Evolutionary conservation across 2,888 invertebrate species (phyloP), one percentile per base, ranked within the genome.

Genomic region (Ecliptopera silaceata): DNA sequence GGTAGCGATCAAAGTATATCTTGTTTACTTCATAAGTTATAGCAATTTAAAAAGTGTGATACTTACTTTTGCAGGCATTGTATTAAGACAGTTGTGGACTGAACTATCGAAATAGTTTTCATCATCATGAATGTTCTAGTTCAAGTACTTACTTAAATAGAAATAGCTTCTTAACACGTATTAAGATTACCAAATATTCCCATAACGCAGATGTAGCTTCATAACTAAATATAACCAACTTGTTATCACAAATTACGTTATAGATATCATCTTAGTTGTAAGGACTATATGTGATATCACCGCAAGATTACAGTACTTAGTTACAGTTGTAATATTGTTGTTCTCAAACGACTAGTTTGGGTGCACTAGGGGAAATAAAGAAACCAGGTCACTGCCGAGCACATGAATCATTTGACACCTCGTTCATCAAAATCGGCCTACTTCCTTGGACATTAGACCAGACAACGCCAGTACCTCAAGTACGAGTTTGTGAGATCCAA

Each of bases 401-500:
- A 58, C 59, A 61, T 63, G 64, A 60, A 59, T 63, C 61, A 64
- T 63, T 63, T 61, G 61, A 61, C 61, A 61, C 60, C 49, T 64
- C 60, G 43, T 62, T 44, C 53, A 63, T 64, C 64, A 66, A 63
- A 57, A 62, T 61, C 56, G 57, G 39, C 59, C 59, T 44, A 63
- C 64, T 64, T 62, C 62, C 65, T 66, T 59, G 53, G 59, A 58
- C 59, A 58, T 57, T 63, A 55, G 43, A 60, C 58, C 53, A n/a
- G n/a, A n/a, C n/a, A 45, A 53, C 32, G 47, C 29, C 41, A 45
- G 41, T 46, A 34, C 11, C 55, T 43, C 52, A 58, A 45, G n/a
- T n/a, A 8, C 39, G 18, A 18, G 18, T 11, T 11, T 52, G 20
- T 32, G 46, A 13, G 15, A n/a, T n/a, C n/a, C n/a, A n/a, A n/a